A percentile compares a stretch with the other conserved stretches of the same genome.
These are phyloP conservation scores for Eupithecia inturbata DNA, from an alignment of 2,888 invertebrate genomes.

Conservation along the genomic window DNA sequence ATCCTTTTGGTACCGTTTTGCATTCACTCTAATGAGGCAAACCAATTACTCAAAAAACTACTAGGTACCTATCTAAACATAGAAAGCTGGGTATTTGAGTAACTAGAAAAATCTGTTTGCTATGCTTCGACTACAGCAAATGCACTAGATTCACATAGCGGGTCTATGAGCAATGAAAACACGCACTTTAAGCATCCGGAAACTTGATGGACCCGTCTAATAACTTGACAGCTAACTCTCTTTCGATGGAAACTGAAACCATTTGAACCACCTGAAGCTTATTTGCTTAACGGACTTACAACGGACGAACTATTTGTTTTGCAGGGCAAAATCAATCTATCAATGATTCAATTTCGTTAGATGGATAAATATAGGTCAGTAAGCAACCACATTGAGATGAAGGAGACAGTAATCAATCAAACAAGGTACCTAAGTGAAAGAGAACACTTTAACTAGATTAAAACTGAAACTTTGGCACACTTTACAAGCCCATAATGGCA, in stretches of 20 bases:
- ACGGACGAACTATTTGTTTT: too few relatives aligned
- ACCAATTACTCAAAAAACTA: not conserved
- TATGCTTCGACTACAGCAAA: slow-evolving; percentile 26
- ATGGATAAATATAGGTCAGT: not conserved
- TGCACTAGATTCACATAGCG: slow-evolving; percentile 64
- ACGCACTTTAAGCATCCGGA: slow-evolving; percentile 19
- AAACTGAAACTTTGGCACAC: not conserved
- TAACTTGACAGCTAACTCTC: slow-evolving; percentile 24
- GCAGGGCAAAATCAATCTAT: not conserved
- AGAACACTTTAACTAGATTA: slow-evolving; percentile 6
- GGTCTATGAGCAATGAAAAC: slow-evolving; percentile 44
- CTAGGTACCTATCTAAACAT: not conserved
- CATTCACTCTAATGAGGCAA: not conserved
- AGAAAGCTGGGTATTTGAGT: not conserved
- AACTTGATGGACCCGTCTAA: slow-evolving; percentile 21
- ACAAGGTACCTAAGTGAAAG: not conserved
- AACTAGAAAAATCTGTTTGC: not conserved
- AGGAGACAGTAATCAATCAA: not conserved
- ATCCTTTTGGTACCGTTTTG: not conserved
- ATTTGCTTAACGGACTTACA: not conserved
- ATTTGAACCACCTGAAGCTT: slow-evolving; percentile 1
- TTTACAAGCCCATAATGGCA: not conserved
- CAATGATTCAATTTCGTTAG: not conserved
- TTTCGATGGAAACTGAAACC: slow-evolving; percentile 17
- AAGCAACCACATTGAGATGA: not conserved